Evolutionary conservation across 1,140 invertebrate species (phyloP), one percentile per base, ranked within the genome.

Genomic region (Drosophila sucinea): DNA sequence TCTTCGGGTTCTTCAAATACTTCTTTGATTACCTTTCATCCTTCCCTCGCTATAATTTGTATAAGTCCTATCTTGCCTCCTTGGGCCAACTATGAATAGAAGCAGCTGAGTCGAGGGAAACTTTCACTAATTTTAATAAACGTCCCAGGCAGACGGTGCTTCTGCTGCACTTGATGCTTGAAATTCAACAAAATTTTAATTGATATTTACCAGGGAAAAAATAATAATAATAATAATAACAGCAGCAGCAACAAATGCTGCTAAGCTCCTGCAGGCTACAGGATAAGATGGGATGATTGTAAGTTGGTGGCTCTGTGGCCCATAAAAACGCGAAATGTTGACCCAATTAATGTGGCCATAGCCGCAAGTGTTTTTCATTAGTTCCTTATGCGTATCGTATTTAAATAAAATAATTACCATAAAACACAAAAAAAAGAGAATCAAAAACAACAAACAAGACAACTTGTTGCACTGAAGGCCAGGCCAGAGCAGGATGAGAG

Each of bases 361-460:
- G 75, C 80, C 80, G 79, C 80, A 77, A 83, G 80, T 83, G 80
- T 75, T 83, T 83, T 83, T 83, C 72, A 83, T 83, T 83, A 83
- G 80, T 78, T 82, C 63, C 63, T 64, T 44, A 70, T 71, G 67
- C 61, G 51, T 55, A 29, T 65, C 56, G 79, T 27, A 75, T 80
- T 67, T 57, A 64, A 72, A 80, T 80, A 65, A 80, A 80, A 76
- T 73, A 80, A 80, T 80, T 79, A 79, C 60, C 44, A 65, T 25
- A 23, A 44, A 25, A 67, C 40, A 69, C 70, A 70, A 35, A 11
- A 23, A 54, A 25, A 41, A 8, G 8, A 25, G 23, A 25, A 23
- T n/a, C 11, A 47, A 62, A 47, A 62, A 6, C 25, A 47, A 27
- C 47, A 17, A 17, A 17, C 17, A 38, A 11, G 35, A 29, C 38